phyloP scores from a whole-genome alignment of 2,888 invertebrate genomes.

The Bhutanitis thaidina region DNA sequence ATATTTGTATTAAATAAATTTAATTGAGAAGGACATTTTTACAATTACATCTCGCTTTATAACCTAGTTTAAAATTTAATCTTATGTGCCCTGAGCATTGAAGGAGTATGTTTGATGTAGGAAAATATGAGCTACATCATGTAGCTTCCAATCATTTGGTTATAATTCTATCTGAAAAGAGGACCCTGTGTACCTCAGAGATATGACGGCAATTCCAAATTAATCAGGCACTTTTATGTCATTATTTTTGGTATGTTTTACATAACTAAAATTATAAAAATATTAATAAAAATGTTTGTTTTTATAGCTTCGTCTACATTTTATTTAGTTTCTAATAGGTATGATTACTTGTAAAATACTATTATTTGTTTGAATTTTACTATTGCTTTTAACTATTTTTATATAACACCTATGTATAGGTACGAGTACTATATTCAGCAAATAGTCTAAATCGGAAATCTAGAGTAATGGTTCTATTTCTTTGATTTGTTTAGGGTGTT shows the following conservation, averaged over 20 bases:
- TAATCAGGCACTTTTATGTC: slow-evolving; percentile 39
- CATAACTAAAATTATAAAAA: slow-evolving; percentile 3
- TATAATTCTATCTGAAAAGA: background rate
- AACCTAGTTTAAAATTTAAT: slow-evolving; percentile 4
- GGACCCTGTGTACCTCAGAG: slow-evolving; percentile 62
- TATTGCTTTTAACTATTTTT: no score
- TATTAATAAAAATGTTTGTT: background rate
- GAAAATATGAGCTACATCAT: slow-evolving; percentile 6
- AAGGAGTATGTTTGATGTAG: background rate
- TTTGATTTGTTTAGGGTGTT: no score
- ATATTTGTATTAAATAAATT: background rate
- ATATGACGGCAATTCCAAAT: slow-evolving; percentile 40
- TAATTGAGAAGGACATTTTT: background rate
- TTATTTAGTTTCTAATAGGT: background rate
- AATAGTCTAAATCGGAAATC: background rate
- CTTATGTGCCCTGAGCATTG: slow-evolving; percentile 11
- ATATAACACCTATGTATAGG: no score
- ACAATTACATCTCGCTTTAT: slow-evolving; percentile 1
- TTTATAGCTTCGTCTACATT: background rate
- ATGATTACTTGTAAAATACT: background rate
- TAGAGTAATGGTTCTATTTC: slow-evolving; percentile 11
- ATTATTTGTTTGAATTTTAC: background rate
- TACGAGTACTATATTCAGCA: background rate
- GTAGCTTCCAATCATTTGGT: background rate
- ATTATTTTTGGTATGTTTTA: slow-evolving; percentile 3